A percentile compares a stretch with the other conserved stretches of the same genome.
These are phyloP conservation scores for Drosophila erecta DNA, from an alignment of 1,140 invertebrate genomes.

Conservation along the genomic window DNA sequence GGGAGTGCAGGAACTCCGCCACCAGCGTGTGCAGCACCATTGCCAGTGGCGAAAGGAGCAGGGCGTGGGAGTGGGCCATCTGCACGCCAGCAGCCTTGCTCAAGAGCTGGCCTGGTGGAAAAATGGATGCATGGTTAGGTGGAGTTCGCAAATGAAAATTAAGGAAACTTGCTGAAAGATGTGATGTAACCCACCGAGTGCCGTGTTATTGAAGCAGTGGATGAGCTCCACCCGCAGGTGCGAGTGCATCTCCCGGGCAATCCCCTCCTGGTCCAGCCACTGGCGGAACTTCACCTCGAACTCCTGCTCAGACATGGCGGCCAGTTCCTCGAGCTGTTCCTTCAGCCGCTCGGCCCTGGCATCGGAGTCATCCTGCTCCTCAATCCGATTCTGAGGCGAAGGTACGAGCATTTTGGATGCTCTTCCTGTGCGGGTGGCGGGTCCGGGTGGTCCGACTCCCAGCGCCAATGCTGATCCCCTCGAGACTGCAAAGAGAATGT, in stretches of 20 bases:
- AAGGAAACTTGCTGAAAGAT: no score
- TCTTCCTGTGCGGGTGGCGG: background rate
- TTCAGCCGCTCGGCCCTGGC: constrained; percentile 24
- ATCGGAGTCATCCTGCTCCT: constrained; percentile 1
- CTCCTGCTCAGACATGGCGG: constrained; percentile 54
- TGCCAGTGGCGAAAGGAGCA: constrained; percentile 55
- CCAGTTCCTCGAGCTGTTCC: constrained; percentile 50
- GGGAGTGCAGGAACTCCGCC: constrained; percentile 76
- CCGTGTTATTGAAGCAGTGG: constrained; percentile 70
- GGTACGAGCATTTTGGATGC: no score
- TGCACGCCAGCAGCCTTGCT: constrained; percentile 29
- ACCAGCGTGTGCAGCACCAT: constrained; percentile 72
- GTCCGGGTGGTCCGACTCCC: background rate
- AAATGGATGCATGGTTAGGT: background rate
- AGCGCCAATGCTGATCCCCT: no score
- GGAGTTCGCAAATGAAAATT: background rate
- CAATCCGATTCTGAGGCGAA: background rate
- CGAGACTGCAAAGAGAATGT: no score
- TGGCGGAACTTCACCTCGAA: constrained; percentile 70
- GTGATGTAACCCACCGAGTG: constrained; percentile 64
- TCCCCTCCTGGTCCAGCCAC: constrained; percentile 73
- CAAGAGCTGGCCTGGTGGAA: constrained; percentile 36
- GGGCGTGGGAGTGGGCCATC: constrained; percentile 5
- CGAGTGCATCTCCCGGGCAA: constrained; percentile 67
- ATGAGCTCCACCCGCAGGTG: constrained; percentile 75